A percentile compares a stretch with the other conserved stretches of the same genome.
Conservation (phyloP, 2,113 vertebrate species). For the Saccopteryx leptura region DNA sequence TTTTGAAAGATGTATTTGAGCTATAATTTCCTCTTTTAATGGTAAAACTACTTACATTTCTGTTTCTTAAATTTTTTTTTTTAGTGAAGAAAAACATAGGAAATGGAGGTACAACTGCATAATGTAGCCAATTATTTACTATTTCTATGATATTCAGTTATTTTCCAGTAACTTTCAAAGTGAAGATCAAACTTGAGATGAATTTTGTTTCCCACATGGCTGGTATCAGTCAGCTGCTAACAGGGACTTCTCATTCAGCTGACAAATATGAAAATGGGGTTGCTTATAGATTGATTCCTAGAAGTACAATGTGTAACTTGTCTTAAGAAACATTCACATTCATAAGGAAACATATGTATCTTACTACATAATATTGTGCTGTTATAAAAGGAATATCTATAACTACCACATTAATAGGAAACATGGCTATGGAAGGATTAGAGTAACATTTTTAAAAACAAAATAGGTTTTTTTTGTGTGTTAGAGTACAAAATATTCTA, state of each 20-base stretch:
- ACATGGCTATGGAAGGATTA: not conserved
- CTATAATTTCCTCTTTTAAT: not conserved
- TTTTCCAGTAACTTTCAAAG: not conserved
- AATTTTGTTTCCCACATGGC: not conserved
- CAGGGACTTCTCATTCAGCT: not conserved
- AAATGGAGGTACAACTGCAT: not conserved
- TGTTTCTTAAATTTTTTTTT: not conserved
- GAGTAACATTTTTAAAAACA: not conserved
- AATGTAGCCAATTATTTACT: not conserved
- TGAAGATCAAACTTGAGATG: not conserved
- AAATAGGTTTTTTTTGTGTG: not conserved
- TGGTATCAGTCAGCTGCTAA: not conserved
- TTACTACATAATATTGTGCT: not conserved
- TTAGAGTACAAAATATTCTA: not conserved
- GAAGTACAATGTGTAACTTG: not conserved
- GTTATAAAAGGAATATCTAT: not conserved
- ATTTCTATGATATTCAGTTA: not conserved
- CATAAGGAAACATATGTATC: not conserved
- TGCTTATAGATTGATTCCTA: not conserved
- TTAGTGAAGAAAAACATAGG: not conserved
- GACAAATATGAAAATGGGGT: not conserved
- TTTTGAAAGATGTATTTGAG: constrained; percentile 2
- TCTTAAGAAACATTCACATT: not conserved
- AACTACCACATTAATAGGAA: not conserved
- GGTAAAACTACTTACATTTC: not conserved